Percentiles rank a stretch among this genome's conserved stretches.
Conservation (phyloP, 2,797 vertebrate species). For the Sciaenops ocellatus region DNA sequence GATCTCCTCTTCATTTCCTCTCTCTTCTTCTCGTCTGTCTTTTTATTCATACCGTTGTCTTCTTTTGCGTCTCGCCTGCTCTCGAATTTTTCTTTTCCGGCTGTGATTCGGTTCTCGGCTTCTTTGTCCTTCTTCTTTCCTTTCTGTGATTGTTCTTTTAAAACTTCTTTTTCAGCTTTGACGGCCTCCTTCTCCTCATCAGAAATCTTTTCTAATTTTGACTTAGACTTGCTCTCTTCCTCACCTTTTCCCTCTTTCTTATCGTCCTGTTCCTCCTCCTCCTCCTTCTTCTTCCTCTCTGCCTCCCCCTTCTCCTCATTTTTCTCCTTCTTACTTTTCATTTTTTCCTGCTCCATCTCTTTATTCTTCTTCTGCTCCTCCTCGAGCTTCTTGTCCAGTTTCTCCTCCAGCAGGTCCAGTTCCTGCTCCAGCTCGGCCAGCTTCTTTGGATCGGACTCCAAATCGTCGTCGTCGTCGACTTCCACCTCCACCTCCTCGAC, state of each 20-base stretch:
- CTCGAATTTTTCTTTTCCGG: slow-evolving; percentile 46
- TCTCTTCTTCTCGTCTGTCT: slow-evolving; percentile 20
- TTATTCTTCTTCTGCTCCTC: slow-evolving; percentile 58
- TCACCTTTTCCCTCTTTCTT: slow-evolving; percentile 12
- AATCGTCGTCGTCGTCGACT: slow-evolving; percentile 63
- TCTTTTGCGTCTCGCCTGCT: slow-evolving; percentile 23
- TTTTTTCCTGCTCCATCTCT: slow-evolving; percentile 28
- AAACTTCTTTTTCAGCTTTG: slow-evolving; percentile 33
- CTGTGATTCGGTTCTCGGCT: slow-evolving; percentile 44
- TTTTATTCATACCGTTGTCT: background rate
- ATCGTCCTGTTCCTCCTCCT: background rate
- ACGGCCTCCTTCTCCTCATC: slow-evolving; percentile 15
- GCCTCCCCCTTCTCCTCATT: slow-evolving; percentile 56
- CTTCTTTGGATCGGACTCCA: slow-evolving; percentile 72
- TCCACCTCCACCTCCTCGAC: slow-evolving; percentile 75
- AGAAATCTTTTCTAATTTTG: slow-evolving; percentile 9
- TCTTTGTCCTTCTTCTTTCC: slow-evolving; percentile 66
- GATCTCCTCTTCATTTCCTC: slow-evolving; percentile 8
- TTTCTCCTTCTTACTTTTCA: slow-evolving; percentile 32
- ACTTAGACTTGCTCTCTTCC: slow-evolving; percentile 2
- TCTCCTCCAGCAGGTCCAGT: slow-evolving; percentile 80
- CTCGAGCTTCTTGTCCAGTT: slow-evolving; percentile 74
- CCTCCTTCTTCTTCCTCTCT: slow-evolving; percentile 43
- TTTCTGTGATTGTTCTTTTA: slow-evolving; percentile 48
- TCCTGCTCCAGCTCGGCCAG: slow-evolving; percentile 81